These are phyloP conservation scores for Melanotus villosus DNA, from an alignment of 2,888 invertebrate genomes.

Conservation along the genomic window DNA sequence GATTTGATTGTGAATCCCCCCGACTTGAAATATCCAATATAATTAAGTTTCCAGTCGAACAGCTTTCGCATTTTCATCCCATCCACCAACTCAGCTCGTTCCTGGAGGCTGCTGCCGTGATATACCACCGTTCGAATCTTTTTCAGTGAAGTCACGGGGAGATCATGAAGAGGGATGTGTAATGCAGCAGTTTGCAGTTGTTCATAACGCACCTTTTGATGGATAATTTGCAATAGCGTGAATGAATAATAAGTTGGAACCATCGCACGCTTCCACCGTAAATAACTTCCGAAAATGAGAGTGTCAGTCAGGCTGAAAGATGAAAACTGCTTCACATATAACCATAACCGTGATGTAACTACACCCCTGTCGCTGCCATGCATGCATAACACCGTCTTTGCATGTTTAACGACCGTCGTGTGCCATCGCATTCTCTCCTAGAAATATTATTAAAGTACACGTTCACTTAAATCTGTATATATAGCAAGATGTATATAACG, in stretches of 20 bases:
- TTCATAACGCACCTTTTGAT: slow-evolving; percentile 55
- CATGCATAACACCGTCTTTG: slow-evolving; percentile 52
- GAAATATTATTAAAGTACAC: slow-evolving; percentile 44
- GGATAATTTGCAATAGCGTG: slow-evolving; percentile 65
- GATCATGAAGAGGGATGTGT: slow-evolving; percentile 30
- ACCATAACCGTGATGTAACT: slow-evolving; percentile 56
- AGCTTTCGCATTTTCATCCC: slow-evolving; percentile 62
- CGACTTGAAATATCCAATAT: slow-evolving; percentile 65
- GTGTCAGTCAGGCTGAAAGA: slow-evolving; percentile 55
- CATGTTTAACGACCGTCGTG: slow-evolving; percentile 47
- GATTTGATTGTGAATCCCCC: slow-evolving; percentile 65
- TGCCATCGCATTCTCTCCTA: slow-evolving; percentile 44
- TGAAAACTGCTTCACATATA: slow-evolving; percentile 51
- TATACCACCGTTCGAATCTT: slow-evolving; percentile 35
- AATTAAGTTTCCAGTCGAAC: slow-evolving; percentile 66
- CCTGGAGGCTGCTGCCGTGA: slow-evolving; percentile 36
- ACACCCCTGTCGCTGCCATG: slow-evolving; percentile 53
- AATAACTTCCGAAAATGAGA: slow-evolving; percentile 55
- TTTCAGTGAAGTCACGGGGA: slow-evolving; percentile 14
- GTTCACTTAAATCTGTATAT: slow-evolving; percentile 32
- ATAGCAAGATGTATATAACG: slow-evolving; percentile 21
- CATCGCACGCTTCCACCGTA: slow-evolving; percentile 52
- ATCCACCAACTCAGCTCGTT: slow-evolving; percentile 43
- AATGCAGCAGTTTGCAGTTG: slow-evolving; percentile 43
- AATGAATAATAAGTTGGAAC: slow-evolving; percentile 62